phyloP scores from a whole-genome alignment of 2,113 vertebrate species.

The Oryzias curvinotus region DNA sequence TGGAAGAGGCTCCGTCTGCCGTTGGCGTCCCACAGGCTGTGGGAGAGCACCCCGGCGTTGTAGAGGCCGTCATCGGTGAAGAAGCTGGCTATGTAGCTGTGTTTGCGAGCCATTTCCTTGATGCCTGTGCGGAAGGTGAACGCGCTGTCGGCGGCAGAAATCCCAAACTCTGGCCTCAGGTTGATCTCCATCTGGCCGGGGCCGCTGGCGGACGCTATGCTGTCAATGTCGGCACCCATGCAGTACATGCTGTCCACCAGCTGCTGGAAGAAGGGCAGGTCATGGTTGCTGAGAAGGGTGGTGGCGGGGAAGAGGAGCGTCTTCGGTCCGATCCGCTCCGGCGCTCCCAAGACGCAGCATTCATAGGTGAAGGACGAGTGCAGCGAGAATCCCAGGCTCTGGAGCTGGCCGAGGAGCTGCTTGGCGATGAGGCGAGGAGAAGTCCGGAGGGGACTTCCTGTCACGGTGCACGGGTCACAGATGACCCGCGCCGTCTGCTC shows the following conservation, averaged over 20 bases:
- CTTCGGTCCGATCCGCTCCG: conserved; percentile 86
- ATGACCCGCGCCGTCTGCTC: conserved; percentile 90
- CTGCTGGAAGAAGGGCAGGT: conserved; percentile 90
- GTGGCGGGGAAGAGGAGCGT: conserved; percentile 87
- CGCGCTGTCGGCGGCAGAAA: conserved; percentile 86
- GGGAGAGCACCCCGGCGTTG: conserved; percentile 85
- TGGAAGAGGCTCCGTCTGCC: conserved; percentile 84
- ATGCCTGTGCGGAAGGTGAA: conserved; percentile 92
- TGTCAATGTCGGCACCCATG: conserved; percentile 88
- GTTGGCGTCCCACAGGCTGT: conserved; percentile 87
- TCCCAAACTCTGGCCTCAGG: conserved; percentile 87
- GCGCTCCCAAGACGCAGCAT: conserved; percentile 86
- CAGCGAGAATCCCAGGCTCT: conserved; percentile 84
- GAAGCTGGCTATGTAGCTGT: conserved; percentile 89
- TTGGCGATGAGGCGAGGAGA: conserved; percentile 89
- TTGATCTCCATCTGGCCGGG: conserved; percentile 92
- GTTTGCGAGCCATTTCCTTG: conserved; percentile 91
- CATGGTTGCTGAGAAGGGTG: conserved; percentile 84
- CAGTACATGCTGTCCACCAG: conserved; percentile 89
- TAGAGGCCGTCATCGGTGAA: conserved; percentile 85
- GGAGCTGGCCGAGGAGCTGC: conserved; percentile 84
- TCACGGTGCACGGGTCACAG: conserved; percentile 88
- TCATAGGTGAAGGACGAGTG: conserved; percentile 89
- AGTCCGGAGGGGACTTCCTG: conserved; percentile 82
- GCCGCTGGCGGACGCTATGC: conserved; percentile 86